A percentile compares a stretch with the other conserved stretches of the same genome.
phyloP scores from a whole-genome alignment of 2,113 vertebrate genomes.

The Eulemur rufifrons region DNA sequence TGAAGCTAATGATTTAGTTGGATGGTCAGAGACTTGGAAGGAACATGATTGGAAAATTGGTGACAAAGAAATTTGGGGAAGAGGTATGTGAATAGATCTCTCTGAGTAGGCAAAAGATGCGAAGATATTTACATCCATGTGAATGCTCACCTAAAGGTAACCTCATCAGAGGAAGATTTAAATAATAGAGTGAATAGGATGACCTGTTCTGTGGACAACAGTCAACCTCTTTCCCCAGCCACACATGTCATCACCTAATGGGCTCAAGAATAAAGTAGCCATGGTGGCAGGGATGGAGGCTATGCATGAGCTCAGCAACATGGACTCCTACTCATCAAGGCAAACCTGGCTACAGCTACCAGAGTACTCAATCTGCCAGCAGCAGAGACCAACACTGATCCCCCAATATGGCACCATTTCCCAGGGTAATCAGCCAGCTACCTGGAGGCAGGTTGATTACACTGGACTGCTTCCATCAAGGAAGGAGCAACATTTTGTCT shows the following conservation, averaged over 20 bases:
- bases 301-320: neutral
- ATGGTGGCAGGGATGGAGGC: neutral
- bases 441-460: neutral
- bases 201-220: neutral
- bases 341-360: neutral
- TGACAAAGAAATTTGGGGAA: neutral
- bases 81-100: neutral
- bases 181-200: neutral
- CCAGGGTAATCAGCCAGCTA: neutral
- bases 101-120: neutral
- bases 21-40: neutral
- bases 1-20: neutral
- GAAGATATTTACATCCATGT: neutral
- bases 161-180: neutral
- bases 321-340: neutral
- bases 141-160: neutral
- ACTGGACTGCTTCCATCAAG: neutral
- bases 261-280: neutral
- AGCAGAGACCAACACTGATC: neutral
- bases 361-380: neutral
- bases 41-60: neutral
- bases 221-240: neutral
- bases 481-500: neutral
- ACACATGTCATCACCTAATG: neutral
- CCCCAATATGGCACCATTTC: neutral